These are phyloP conservation scores for Pelusios castaneus DNA, from an alignment of 2,113 vertebrate genomes.

Conservation along the genomic window DNA sequence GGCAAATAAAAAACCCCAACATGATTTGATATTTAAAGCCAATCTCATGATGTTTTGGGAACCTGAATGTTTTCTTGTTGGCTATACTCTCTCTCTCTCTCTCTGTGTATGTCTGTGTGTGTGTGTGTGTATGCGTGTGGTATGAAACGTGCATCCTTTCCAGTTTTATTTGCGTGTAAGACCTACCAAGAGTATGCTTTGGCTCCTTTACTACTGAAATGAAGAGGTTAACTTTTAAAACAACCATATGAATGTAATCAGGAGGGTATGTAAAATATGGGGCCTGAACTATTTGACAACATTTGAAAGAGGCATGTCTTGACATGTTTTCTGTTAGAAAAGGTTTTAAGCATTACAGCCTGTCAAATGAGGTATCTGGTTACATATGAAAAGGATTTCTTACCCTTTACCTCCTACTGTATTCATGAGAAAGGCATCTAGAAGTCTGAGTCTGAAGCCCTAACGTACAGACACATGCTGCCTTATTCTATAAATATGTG, in stretches of 20 bases:
- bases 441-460: conserved; percentile 27
- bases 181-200: conserved; percentile 9
- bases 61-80: background rate
- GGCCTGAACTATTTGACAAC: conserved; percentile 62
- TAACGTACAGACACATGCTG: background rate
- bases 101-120: background rate
- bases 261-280: conserved; percentile 68
- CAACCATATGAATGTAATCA: conserved; percentile 69
- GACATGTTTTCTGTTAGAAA: conserved; percentile 64
- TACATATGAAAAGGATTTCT: conserved; percentile 56
- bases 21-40: background rate
- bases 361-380: conserved; percentile 60
- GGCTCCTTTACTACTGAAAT: conserved; percentile 24
- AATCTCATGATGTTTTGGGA: background rate
- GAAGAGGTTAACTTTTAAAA: conserved; percentile 63
- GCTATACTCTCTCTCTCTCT: background rate
- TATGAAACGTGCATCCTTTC: background rate
- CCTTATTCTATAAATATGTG: conserved; percentile 17
- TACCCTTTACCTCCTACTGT: conserved; percentile 53
- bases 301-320: conserved; percentile 68
- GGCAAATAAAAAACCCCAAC: background rate
- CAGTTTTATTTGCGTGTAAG: conserved; percentile 19
- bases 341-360: conserved; percentile 68
- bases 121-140: background rate
- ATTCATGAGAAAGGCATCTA: conserved; percentile 41